A percentile compares a stretch with the other conserved stretches of the same genome.
These are phyloP conservation scores for Anticlea derivata DNA, from an alignment of 2,888 invertebrate genomes.

Conservation along the genomic window DNA sequence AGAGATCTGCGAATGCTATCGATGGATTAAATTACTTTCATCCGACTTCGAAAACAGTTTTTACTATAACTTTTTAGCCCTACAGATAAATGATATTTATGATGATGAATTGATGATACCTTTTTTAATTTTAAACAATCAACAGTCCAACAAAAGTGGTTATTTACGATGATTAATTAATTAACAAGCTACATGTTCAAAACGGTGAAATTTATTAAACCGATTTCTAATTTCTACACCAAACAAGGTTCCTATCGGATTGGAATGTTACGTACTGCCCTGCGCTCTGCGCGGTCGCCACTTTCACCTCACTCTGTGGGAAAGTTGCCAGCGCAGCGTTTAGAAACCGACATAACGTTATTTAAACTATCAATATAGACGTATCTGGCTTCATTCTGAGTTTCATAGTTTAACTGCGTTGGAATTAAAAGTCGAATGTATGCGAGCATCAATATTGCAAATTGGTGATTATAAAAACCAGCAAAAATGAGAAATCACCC, in stretches of 20 bases:
- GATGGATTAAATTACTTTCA: too few relatives aligned
- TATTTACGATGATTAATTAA: constrained; percentile 17
- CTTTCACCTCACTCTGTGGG: constrained; percentile 76
- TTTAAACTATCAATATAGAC: constrained; percentile 43
- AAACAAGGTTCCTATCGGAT: constrained; percentile 66
- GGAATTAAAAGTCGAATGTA: constrained; percentile 17
- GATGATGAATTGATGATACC: too few relatives aligned
- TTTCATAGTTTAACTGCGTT: constrained; percentile 9
- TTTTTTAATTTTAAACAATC: too few relatives aligned
- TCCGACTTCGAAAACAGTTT: too few relatives aligned
- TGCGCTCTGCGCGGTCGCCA: constrained; percentile 57
- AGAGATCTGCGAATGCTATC: too few relatives aligned
- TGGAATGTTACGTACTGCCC: constrained; percentile 69
- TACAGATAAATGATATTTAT: too few relatives aligned
- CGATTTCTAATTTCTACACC: constrained; percentile 47
- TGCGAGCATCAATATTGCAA: constrained; percentile 15
- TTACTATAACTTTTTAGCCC: too few relatives aligned
- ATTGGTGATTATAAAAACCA: not conserved
- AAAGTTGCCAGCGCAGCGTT: constrained; percentile 74
- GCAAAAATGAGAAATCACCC: constrained; percentile 19
- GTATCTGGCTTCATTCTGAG: constrained; percentile 24
- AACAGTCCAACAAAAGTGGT: not conserved
- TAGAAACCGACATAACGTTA: constrained; percentile 68
- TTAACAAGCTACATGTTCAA: constrained; percentile 13
- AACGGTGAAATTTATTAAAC: constrained; percentile 40